These are phyloP conservation scores for Biston stratarius DNA, from an alignment of 2,888 invertebrate species.

Conservation along the genomic window DNA sequence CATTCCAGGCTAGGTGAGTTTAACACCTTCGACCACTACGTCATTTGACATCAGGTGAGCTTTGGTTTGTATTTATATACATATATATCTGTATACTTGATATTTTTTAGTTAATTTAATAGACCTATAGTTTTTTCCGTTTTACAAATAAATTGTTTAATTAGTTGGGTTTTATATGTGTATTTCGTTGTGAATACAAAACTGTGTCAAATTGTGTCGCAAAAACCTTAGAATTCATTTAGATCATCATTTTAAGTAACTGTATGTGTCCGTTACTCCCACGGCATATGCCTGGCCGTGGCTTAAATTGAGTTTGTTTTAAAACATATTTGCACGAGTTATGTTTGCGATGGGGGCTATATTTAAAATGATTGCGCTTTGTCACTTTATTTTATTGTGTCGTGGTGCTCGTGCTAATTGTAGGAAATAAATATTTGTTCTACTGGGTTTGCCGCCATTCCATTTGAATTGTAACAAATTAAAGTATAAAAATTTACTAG, in stretches of 20 bases:
- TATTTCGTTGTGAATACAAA: no score
- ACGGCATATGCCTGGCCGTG: conserved; percentile 18
- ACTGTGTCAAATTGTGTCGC: no score
- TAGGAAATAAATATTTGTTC: conserved; percentile 10
- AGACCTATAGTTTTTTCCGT: no score
- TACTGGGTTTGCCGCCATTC: background rate
- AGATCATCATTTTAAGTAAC: conserved; percentile 5
- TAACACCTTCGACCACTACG: no score
- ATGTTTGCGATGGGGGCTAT: conserved; percentile 16
- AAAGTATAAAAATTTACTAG: background rate
- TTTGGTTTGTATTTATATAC: no score
- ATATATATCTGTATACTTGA: no score
- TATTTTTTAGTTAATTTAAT: no score
- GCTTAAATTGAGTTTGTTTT: conserved; percentile 40
- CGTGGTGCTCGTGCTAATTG: conserved; percentile 10
- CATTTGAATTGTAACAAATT: background rate
- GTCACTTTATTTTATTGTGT: conserved; percentile 19
- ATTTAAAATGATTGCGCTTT: conserved; percentile 21
- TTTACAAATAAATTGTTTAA: no score
- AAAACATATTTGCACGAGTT: conserved; percentile 32
- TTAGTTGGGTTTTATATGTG: no score
- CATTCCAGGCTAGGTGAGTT: no score
- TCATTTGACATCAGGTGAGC: no score
- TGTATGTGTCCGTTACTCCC: conserved; percentile 18
- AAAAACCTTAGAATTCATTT: background rate